Evolutionary conservation across 2,797 vertebrate species (phyloP).

Genomic region (Agapornis canus): DNA sequence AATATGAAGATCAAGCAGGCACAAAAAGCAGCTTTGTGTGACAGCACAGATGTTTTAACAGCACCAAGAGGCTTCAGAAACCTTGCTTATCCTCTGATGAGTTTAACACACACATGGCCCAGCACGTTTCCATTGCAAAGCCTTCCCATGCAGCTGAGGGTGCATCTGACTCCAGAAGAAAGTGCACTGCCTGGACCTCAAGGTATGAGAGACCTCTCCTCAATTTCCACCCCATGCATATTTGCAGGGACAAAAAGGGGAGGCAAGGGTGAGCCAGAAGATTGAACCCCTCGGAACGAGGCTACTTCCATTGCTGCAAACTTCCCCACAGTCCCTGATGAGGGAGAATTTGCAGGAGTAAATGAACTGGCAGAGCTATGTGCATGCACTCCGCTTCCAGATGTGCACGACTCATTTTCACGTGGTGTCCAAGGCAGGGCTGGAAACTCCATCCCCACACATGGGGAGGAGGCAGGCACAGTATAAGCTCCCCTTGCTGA

Average conservation of each 20-base stretch:
- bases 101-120: constrained; percentile 20
- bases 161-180: background rate
- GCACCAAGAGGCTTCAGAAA: background rate
- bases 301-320: background rate
- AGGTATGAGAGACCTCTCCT: background rate
- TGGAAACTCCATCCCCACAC: background rate
- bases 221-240: background rate
- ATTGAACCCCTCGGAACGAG: background rate
- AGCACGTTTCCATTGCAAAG: background rate
- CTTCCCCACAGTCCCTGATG: background rate
- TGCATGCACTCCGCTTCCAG: background rate
- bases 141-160: background rate
- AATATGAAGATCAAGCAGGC: background rate
- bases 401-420: constrained; percentile 1
- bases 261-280: background rate
- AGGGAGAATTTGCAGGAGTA: background rate
- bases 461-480: background rate
- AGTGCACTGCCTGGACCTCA: background rate
- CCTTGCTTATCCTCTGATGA: background rate
- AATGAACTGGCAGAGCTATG: background rate
- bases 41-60: background rate
- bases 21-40: background rate
- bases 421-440: background rate
- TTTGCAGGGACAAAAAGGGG: background rate
- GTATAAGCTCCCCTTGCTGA: rapidly evolving